phyloP scores from a whole-genome alignment of 2,113 vertebrate species.

The Strix aluco region DNA sequence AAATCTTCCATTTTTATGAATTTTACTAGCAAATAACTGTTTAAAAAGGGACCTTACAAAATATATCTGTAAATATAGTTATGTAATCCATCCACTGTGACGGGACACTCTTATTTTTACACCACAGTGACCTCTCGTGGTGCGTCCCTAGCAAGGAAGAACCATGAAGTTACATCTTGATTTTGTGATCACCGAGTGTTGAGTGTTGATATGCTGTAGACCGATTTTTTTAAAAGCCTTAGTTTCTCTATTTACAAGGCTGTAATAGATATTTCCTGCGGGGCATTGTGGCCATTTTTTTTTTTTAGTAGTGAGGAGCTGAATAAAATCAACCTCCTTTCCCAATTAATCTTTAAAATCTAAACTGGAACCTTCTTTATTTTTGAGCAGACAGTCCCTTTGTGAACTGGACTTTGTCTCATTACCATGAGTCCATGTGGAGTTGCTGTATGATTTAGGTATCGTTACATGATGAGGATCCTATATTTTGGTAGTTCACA shows the following conservation, averaged over 20 bases:
- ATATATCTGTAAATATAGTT: neutral
- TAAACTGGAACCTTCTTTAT: neutral
- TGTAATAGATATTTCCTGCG: neutral
- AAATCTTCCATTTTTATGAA: neutral
- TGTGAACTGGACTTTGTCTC: neutral
- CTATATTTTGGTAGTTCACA: neutral
- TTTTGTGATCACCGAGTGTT: neutral
- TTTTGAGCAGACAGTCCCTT: neutral
- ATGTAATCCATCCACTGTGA: fast-evolving
- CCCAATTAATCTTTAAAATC: neutral
- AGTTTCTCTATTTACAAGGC: neutral
- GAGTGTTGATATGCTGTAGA: neutral
- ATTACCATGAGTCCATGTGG: neutral
- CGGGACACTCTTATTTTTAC: neutral
- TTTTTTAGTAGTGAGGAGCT: neutral
- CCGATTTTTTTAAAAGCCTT: neutral
- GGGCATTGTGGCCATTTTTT: neutral
- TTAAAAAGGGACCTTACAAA: neutral
- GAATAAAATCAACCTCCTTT: neutral
- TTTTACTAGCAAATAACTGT: neutral
- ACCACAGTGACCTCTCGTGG: neutral
- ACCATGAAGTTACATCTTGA: neutral
- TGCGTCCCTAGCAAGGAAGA: neutral
- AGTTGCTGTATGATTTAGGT: neutral
- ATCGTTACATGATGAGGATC: neutral